Evolutionary conservation across 1,140 invertebrate species (phyloP), one percentile per base, ranked within the genome.

Genomic region (Adelges cooleyi): DNA sequence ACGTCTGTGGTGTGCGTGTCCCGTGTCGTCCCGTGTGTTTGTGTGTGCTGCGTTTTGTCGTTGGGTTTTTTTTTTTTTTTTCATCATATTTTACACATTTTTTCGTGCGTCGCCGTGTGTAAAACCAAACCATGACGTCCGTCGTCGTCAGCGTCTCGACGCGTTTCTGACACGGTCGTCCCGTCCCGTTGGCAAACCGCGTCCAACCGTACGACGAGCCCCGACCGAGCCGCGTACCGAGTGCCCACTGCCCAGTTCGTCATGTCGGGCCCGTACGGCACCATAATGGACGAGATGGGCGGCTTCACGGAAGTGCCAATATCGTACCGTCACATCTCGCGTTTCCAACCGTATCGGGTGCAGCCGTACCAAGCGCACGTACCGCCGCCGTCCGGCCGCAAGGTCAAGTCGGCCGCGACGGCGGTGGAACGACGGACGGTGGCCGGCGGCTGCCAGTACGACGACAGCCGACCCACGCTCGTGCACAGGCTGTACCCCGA

Each of bases 401-500:
- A 62, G 40, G 56, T 62, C 11, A 62, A 62, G 17, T 44, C 54
- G 13, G 27, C 56, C 22, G 23, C 56, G 22, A 33, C 42, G 25
- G 18, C 56, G 5, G 56, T 29, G 40, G 56, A 62, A 48, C 38
- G 40, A 17, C 56, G 56, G 11, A 29, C 40, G 17, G 27, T 48
- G 23, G 42, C 18, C 3, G 56, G 56, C 17, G 42, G 56, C 1
- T 62, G 42, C 11, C 56, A 62, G 42, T 62, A 62, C 56, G 56
- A 62, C 25, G 56, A 62, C 17, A 62, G 22, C 13, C 56, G 56
- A 13, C 56, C 56, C 25, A 87, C 86, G 49, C 89, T 92, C 76
- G 87, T 95, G 67, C 89, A 88, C 15, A 83, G 86, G 71, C 78
- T 95, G 15, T 95, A 95, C 76, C 92, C 93, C 2, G 92, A 96